A percentile compares a stretch with the other conserved stretches of the same genome.
phyloP scores from a whole-genome alignment of 2,113 vertebrate genomes.

The Silurus asotus region DNA sequence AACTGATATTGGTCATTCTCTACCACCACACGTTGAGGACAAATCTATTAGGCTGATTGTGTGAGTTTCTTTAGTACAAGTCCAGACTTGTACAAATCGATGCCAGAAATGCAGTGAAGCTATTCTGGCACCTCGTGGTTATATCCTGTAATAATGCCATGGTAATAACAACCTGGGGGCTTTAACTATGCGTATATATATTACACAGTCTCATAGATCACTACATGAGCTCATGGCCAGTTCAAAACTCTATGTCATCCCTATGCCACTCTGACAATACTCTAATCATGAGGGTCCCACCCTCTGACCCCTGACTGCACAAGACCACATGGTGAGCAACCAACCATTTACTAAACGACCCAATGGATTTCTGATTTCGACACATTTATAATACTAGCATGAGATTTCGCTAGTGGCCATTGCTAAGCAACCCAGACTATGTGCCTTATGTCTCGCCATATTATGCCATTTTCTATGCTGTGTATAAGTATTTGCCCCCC shows the following conservation, averaged over 20 bases:
- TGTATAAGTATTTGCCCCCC: neutral
- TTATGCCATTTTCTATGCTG: neutral
- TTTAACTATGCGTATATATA: neutral
- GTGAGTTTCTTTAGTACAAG: neutral
- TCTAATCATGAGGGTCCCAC: neutral
- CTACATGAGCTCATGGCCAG: neutral
- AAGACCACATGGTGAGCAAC: neutral
- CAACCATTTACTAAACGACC: too few species aligned
- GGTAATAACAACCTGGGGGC: neutral
- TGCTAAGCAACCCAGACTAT: neutral
- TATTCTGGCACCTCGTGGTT: neutral
- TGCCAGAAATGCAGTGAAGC: neutral
- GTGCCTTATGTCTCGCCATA: neutral
- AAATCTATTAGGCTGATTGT: neutral
- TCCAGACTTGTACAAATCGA: neutral
- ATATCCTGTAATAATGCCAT: neutral
- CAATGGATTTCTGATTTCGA: too few species aligned
- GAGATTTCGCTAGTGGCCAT: neutral
- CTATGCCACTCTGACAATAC: neutral
- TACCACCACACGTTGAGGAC: neutral
- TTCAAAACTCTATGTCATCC: neutral
- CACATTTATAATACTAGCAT: neutral
- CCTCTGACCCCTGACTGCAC: neutral
- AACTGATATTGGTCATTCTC: neutral
- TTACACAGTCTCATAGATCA: neutral